phyloP scores from a whole-genome alignment of 2,113 vertebrate genomes.

The Cebidichthys violaceus region DNA sequence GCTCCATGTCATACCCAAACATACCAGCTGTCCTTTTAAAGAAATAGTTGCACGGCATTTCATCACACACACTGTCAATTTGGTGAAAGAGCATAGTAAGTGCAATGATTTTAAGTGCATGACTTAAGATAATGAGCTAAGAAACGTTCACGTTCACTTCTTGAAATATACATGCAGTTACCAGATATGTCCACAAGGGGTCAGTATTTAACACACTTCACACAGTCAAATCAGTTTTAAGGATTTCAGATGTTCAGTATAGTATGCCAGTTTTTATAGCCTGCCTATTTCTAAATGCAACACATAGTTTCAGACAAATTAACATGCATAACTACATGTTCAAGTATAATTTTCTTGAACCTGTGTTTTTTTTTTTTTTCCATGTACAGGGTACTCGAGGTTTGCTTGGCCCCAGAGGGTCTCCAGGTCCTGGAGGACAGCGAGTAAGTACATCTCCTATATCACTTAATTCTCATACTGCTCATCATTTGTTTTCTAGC shows the following conservation, averaged over 20 bases:
- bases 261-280: not conserved
- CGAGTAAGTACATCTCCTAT: slow-evolving; percentile 85
- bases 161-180: slow-evolving; percentile 42
- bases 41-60: slow-evolving; percentile 42
- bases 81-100: slow-evolving; percentile 22
- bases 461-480: not conserved
- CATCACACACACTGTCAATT: slow-evolving; percentile 16
- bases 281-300: not conserved
- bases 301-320: not conserved
- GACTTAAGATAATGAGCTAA: slow-evolving; percentile 21
- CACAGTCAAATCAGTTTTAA: not conserved
- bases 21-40: slow-evolving; percentile 27
- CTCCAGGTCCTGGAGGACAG: slow-evolving; percentile 91
- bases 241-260: not conserved
- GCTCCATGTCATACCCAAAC: slow-evolving; percentile 28
- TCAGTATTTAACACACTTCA: slow-evolving; percentile 38
- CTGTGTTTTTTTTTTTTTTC: slow-evolving; percentile 4
- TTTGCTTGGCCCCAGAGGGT: slow-evolving; percentile 93
- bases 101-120: slow-evolving; percentile 16
- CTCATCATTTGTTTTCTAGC: slow-evolving; percentile 12
- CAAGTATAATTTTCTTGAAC: not conserved
- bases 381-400: slow-evolving; percentile 91
- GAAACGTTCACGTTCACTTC: not conserved
- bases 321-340: not conserved
- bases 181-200: slow-evolving; percentile 49